A percentile compares a stretch with the other conserved stretches of the same genome.
Conservation (phyloP, 1,140 invertebrate genomes). For the Sitobion miscanthi region DNA sequence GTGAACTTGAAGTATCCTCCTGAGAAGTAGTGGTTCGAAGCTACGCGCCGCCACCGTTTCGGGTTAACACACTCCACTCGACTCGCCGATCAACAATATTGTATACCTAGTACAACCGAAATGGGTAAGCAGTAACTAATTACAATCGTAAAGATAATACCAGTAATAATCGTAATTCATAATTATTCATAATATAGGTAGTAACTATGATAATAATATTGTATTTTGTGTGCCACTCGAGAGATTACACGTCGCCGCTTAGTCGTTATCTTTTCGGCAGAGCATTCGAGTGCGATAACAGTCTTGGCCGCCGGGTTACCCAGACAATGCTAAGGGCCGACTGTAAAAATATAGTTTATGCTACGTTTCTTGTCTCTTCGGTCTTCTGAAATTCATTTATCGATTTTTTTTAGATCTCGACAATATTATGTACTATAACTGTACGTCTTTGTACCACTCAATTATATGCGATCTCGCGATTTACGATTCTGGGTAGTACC, state of each 20-base stretch:
- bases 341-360: background rate
- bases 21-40: background rate
- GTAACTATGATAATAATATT: background rate
- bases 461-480: background rate
- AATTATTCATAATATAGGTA: background rate
- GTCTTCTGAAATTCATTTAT: background rate
- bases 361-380: background rate
- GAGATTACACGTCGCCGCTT: background rate
- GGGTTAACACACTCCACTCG: background rate
- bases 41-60: background rate
- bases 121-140: slow-evolving; percentile 3
- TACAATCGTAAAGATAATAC: background rate
- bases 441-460: background rate
- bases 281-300: background rate
- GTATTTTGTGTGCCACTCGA: background rate
- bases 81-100: background rate
- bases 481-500: background rate
- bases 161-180: background rate
- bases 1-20: background rate
- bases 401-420: background rate
- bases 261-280: background rate
- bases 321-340: background rate
- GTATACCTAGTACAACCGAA: background rate
- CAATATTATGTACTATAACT: background rate
- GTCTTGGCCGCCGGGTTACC: background rate